Percentiles rank a stretch among this genome's conserved stretches.
phyloP scores from a whole-genome alignment of 2,797 vertebrate species.

The Sebastolobus altivelis region DNA sequence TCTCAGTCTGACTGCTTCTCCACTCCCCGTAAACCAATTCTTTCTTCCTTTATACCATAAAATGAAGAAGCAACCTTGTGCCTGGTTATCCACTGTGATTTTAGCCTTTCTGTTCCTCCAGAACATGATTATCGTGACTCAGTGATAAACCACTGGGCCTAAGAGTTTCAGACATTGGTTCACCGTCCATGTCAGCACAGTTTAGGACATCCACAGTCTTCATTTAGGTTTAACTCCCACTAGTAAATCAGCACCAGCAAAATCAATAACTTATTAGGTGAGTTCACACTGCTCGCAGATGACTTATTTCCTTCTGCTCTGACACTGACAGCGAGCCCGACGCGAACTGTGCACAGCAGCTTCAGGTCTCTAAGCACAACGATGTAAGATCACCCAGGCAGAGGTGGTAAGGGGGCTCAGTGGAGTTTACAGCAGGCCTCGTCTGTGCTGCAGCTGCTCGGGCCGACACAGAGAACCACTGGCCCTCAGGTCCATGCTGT shows the following conservation, averaged over 20 bases:
- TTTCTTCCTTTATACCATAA: constrained; percentile 6
- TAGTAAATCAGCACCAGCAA: constrained; percentile 45
- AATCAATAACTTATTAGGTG: constrained; percentile 76
- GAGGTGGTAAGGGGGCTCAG: constrained; percentile 39
- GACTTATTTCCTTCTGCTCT: constrained; percentile 60
- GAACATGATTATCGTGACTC: constrained; percentile 23
- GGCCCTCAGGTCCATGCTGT: constrained; percentile 54
- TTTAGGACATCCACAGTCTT: constrained; percentile 36
- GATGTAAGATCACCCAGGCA: constrained; percentile 56
- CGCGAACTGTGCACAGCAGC: constrained; percentile 16
- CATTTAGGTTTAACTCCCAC: constrained; percentile 63
- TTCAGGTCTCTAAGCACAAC: constrained; percentile 32
- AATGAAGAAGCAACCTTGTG: constrained; percentile 12
- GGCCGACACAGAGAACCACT: constrained; percentile 46
- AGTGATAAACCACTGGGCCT: constrained; percentile 15
- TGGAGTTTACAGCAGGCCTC: constrained; percentile 48
- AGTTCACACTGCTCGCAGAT: constrained; percentile 55
- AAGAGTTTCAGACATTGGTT: constrained; percentile 18
- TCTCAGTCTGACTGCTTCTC: constrained; percentile 34
- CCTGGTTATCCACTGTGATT: constrained; percentile 8
- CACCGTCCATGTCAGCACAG: constrained; percentile 2
- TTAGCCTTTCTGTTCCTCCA: constrained; percentile 4
- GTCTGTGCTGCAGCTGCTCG: constrained; percentile 71
- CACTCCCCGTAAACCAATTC: constrained; percentile 19
- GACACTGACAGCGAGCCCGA: constrained; percentile 21